Conservation (phyloP, 1,140 invertebrate genomes). For the Dreissena polymorpha region DNA sequence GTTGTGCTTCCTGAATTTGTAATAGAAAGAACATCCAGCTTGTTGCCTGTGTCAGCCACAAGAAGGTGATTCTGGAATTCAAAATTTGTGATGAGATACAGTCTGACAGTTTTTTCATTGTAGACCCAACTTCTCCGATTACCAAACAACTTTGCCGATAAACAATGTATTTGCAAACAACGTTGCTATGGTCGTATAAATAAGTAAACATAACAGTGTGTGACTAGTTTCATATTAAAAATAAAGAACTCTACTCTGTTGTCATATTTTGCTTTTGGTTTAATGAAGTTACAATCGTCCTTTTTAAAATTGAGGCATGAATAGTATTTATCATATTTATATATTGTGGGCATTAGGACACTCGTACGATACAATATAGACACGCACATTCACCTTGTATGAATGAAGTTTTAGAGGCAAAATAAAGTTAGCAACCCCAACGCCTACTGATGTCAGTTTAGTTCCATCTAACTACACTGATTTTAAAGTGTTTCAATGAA, state of each 20-base stretch:
- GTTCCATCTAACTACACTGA: too few relatives aligned
- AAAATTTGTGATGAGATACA: neutral
- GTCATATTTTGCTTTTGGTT: neutral
- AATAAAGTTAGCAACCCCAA: neutral
- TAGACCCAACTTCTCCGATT: neutral
- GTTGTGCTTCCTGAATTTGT: neutral
- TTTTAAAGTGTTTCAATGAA: neutral
- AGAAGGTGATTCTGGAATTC: conserved; percentile 12
- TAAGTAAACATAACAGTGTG: neutral
- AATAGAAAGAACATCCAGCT: neutral
- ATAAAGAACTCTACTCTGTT: neutral
- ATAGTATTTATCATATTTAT: too few relatives aligned
- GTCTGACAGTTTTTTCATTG: too few relatives aligned
- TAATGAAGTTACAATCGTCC: neutral
- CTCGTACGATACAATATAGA: neutral
- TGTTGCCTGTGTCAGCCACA: neutral
- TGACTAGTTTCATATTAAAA: neutral
- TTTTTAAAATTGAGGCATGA: too few relatives aligned
- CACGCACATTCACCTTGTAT: neutral
- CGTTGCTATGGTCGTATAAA: neutral
- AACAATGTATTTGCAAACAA: neutral
- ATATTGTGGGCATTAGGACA: too few relatives aligned
- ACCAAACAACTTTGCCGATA: too few relatives aligned
- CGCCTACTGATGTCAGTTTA: neutral
- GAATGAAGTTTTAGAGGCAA: neutral